Base-by-base conservation (phyloP, 2,113 vertebrate genomes). In the Dicerorhinus sumatrensis region DNA sequence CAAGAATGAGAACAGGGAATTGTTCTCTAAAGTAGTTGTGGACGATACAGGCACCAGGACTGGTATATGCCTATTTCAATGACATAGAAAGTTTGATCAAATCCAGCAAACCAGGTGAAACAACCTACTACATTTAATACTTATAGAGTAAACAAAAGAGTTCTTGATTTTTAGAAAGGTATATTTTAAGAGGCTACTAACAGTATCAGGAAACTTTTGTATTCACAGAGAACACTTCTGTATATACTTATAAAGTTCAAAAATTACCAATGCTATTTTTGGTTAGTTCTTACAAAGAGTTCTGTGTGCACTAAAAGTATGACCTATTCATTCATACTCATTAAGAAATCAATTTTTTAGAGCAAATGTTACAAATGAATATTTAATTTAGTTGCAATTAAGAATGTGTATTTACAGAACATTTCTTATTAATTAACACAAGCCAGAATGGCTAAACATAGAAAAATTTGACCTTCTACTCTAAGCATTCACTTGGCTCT, bases 341-440 rank as follows among this genome's bases (percentile, higher is more conserved):
- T 96, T 98, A 97, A 97, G 73, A 97, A 97, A 96, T 97, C 85
- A 93, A 84, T 93, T 84, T 98, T 98, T 96, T 80, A 91, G 82
- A 97, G 79, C 13, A 97, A 98, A 97, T 97, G 96, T 97, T 98
- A 97, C 91, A 97, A 94, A 96, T 98, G 81, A 98, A 98, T 97
- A 96, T 97, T 97, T 98, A 97, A 97, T 96, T 96, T 95, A 80
- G 48, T 93, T 93, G 67, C 63, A 97, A 97, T 98, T 96, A 98
- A 92, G 89, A 95, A 91, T 82, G 89, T 89, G 20, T 96, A 95
- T 96, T 97, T 97, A 95, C 83, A 96, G 97, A 94, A 89, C 70
- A 92, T 92, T 92, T 79, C 91, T 97, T 91, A 92, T 88, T 98
- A 96, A 96, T 97, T 97, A 96, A 85, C 48, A 83, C 89, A 93